Percentiles rank a stretch among this genome's conserved stretches.
phyloP scores from a whole-genome alignment of 2,113 vertebrate genomes.

The Lamprotornis superbus region DNA sequence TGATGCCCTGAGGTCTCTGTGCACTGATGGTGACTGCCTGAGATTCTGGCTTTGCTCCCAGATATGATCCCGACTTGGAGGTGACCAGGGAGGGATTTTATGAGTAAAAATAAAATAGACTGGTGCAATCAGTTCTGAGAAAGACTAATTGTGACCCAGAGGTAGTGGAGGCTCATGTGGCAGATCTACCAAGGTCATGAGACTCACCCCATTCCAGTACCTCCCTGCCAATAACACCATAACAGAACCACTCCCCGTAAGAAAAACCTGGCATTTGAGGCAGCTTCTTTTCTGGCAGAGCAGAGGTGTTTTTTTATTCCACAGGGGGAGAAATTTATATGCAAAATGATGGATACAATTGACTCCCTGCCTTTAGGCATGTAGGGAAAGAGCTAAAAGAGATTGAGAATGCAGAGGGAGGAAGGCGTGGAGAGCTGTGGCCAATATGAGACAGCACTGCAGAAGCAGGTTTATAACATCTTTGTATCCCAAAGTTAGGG shows the following conservation, averaged over 20 bases:
- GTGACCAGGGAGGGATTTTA: background rate
- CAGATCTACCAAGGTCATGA: background rate
- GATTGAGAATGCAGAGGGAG: background rate
- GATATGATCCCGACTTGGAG: background rate
- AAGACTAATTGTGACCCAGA: background rate
- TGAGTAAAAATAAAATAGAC: background rate
- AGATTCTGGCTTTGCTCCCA: background rate
- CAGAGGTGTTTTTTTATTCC: background rate
- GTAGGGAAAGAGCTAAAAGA: background rate
- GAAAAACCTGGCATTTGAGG: background rate
- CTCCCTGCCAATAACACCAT: background rate
- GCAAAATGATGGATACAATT: background rate
- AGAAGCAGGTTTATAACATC: background rate
- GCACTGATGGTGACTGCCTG: background rate
- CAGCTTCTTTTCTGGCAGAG: background rate
- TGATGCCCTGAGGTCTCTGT: background rate
- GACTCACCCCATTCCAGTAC: background rate
- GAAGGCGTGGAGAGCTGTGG: background rate
- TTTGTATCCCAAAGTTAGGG: background rate
- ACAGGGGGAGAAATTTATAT: background rate
- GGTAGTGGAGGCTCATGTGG: background rate
- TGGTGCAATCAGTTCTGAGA: background rate
- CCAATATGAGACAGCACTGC: background rate
- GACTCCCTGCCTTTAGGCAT: background rate
- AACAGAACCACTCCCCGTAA: background rate